These are phyloP conservation scores for Falco concolor DNA, from an alignment of 2,797 vertebrate species.

Conservation along the genomic window DNA sequence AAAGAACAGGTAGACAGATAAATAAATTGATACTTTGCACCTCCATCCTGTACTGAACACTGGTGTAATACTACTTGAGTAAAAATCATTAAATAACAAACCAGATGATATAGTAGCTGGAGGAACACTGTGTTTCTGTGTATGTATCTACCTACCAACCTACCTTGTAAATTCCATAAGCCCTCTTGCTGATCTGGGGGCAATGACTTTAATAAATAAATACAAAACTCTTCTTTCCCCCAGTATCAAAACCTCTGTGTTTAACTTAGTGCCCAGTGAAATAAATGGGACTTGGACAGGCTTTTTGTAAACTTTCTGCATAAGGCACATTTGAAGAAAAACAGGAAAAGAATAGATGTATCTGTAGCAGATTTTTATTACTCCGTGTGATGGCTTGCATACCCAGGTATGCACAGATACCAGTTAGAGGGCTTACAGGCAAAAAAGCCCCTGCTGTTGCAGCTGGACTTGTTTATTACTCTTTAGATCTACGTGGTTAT, in stretches of 20 bases:
- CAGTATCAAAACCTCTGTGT: not conserved
- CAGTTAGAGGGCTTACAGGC: not conserved
- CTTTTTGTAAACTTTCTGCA: not conserved
- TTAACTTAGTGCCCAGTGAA: not conserved
- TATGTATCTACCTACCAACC: not conserved
- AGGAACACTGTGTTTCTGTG: not conserved
- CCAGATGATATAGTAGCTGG: not conserved
- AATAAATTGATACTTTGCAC: not conserved
- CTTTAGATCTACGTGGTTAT: not conserved
- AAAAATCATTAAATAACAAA: not conserved
- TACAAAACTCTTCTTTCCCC: fast-evolving
- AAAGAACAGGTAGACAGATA: not conserved
- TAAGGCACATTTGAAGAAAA: not conserved
- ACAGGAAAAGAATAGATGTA: not conserved
- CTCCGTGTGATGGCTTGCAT: not conserved
- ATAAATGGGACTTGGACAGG: not conserved
- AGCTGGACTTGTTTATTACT: not conserved
- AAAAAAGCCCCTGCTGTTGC: not conserved
- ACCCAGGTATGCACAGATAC: not conserved
- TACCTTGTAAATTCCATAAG: not conserved
- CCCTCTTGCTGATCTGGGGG: not conserved
- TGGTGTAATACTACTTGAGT: not conserved
- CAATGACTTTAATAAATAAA: not conserved
- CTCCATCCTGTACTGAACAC: not conserved
- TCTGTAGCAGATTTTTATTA: not conserved